A percentile compares a stretch with the other conserved stretches of the same genome.
These are phyloP conservation scores for Amblyopsis hoosieri DNA, from an alignment of 2,797 vertebrate species.

Conservation along the genomic window DNA sequence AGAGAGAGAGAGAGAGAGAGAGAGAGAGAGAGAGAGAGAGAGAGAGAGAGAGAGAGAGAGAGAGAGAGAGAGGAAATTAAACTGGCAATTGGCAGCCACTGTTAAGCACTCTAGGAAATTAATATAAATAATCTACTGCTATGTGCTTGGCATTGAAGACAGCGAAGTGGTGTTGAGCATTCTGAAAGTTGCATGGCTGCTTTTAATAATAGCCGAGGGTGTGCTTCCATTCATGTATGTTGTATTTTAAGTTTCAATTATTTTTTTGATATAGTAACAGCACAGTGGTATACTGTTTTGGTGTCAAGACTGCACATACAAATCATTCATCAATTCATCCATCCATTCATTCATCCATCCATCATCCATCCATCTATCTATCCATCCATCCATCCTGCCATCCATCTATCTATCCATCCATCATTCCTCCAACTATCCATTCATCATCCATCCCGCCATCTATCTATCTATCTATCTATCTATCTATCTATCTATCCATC, in stretches of 20 bases:
- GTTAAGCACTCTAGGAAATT: conserved; percentile 42
- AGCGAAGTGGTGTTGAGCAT: background rate
- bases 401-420: background rate
- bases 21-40: background rate
- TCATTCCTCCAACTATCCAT: background rate
- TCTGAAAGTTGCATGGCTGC: background rate
- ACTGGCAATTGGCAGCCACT: conserved; percentile 44
- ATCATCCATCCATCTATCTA: no score
- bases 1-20: background rate
- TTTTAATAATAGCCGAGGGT: background rate
- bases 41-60: conserved; percentile 6
- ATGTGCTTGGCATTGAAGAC: conserved; percentile 19
- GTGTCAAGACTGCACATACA: no score
- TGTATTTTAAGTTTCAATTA: background rate
- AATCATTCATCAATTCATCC: background rate
- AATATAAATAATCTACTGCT: conserved; percentile 47
- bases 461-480: no score
- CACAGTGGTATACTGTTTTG: background rate
- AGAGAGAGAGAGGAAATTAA: conserved; percentile 20
- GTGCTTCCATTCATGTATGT: no score
- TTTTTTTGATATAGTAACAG: background rate
- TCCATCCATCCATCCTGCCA: no score
- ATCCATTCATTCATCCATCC: background rate
- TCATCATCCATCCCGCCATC: no score
- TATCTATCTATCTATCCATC: no score